These are phyloP conservation scores for Microhierax caerulescens DNA, from an alignment of 2,797 vertebrate species.

Conservation along the genomic window DNA sequence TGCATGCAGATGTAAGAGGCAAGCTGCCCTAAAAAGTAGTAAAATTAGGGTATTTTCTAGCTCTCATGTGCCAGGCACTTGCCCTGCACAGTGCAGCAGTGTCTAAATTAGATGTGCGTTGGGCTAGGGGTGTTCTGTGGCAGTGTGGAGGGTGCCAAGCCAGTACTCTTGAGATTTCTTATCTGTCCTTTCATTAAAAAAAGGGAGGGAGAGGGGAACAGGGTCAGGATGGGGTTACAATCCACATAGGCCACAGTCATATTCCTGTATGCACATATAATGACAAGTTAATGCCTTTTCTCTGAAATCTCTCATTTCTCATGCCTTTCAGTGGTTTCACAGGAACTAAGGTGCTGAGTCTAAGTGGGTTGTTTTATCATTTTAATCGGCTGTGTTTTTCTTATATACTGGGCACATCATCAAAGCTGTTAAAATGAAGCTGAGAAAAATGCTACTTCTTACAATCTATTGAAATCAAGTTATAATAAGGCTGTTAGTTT, in stretches of 20 bases:
- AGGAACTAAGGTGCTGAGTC: neutral
- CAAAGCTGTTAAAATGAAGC: slow-evolving; percentile 30
- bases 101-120: neutral
- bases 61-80: neutral
- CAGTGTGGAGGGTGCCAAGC: neutral
- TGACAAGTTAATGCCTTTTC: neutral
- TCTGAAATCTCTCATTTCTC: neutral
- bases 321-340: neutral
- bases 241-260: neutral
- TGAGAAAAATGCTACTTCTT: slow-evolving; percentile 36
- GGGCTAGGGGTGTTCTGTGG: neutral
- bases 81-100: neutral
- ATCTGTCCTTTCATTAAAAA: neutral
- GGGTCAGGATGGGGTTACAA: neutral
- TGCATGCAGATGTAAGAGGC: neutral
- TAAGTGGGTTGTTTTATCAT: neutral
- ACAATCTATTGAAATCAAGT: slow-evolving; percentile 37
- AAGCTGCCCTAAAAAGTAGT: neutral
- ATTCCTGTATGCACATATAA: neutral
- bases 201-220: rapidly evolving
- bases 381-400: slow-evolving; percentile 23
- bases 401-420: neutral
- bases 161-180: neutral
- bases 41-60: neutral
- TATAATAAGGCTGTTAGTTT: slow-evolving; percentile 52